Evolutionary conservation across 2,113 vertebrate species (phyloP).

Genomic region (Dromas ardeola): DNA sequence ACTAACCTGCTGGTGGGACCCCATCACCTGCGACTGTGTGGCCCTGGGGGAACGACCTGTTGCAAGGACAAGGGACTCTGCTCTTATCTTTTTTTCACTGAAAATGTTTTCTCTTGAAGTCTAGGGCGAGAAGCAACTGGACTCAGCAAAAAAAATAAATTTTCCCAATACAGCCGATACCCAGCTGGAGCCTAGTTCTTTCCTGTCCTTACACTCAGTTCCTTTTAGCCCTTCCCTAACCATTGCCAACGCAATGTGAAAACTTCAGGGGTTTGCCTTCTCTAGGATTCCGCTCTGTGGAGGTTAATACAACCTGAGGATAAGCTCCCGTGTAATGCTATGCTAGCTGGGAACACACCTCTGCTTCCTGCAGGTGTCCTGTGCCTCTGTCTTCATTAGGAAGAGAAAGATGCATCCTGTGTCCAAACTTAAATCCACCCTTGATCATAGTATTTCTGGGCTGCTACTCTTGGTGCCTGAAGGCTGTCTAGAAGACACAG

Average conservation of each 20-base stretch:
- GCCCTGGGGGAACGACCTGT: neutral
- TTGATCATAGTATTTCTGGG: neutral
- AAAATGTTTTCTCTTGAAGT: neutral
- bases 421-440: neutral
- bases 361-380: neutral
- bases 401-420: neutral
- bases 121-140: fast-evolving
- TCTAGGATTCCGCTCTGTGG: neutral
- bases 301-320: neutral
- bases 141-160: neutral
- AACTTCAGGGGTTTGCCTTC: neutral
- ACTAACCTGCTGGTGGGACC: neutral
- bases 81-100: neutral
- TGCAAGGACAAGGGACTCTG: neutral
- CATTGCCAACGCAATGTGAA: neutral
- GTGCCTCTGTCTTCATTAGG: neutral
- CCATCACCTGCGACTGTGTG: fast-evolving
- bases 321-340: neutral
- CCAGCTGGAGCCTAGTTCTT: neutral
- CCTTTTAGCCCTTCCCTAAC: neutral
- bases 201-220: neutral
- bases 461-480: neutral
- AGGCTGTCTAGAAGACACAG: slow-evolving; percentile 12
- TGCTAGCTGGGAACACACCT: neutral
- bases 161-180: neutral